Evolutionary conservation across 1,140 invertebrate species (phyloP).

Genomic region (Zaprionus gabonicus): DNA sequence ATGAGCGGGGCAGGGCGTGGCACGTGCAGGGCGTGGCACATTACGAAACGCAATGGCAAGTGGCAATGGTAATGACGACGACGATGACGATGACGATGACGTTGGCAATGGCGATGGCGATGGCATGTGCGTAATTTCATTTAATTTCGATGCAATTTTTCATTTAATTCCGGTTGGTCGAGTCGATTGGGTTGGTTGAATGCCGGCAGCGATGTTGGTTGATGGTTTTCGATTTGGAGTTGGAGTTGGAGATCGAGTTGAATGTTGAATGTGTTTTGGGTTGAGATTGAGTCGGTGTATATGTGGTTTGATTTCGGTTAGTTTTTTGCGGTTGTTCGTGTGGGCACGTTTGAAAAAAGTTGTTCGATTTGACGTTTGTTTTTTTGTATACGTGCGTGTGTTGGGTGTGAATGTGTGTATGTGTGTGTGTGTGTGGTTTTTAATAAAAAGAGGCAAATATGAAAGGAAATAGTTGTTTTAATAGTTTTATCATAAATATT

Average conservation of each 20-base stretch:
- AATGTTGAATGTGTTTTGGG: slow-evolving; percentile 30
- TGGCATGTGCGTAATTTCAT: slow-evolving; percentile 80
- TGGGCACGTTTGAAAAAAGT: slow-evolving; percentile 77
- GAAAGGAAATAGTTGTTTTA: slow-evolving; percentile 82
- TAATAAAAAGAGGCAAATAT: slow-evolving; percentile 80
- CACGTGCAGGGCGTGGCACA: slow-evolving; percentile 24
- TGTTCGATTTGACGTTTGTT: slow-evolving; percentile 64
- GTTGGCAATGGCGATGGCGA: slow-evolving; percentile 35
- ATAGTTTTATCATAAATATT: slow-evolving; percentile 81
- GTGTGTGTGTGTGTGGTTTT: slow-evolving; percentile 42
- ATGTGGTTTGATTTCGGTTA: slow-evolving; percentile 67
- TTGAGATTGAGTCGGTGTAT: slow-evolving; percentile 57
- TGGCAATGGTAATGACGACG: slow-evolving; percentile 31
- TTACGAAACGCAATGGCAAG: slow-evolving; percentile 27
- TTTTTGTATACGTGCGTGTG: slow-evolving; percentile 40
- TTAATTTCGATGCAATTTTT: slow-evolving; percentile 78
- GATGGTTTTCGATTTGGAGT: slow-evolving; percentile 56
- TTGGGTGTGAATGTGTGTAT: background rate
- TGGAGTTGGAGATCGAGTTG: slow-evolving; percentile 36
- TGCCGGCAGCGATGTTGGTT: slow-evolving; percentile 70
- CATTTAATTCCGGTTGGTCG: slow-evolving; percentile 72
- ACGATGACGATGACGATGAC: slow-evolving; percentile 42
- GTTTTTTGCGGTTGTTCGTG: slow-evolving; percentile 50
- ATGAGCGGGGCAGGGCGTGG: slow-evolving; percentile 35
- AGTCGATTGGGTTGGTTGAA: slow-evolving; percentile 49